Conservation (phyloP, 2,797 vertebrate species). For the Ibycter americanus region DNA sequence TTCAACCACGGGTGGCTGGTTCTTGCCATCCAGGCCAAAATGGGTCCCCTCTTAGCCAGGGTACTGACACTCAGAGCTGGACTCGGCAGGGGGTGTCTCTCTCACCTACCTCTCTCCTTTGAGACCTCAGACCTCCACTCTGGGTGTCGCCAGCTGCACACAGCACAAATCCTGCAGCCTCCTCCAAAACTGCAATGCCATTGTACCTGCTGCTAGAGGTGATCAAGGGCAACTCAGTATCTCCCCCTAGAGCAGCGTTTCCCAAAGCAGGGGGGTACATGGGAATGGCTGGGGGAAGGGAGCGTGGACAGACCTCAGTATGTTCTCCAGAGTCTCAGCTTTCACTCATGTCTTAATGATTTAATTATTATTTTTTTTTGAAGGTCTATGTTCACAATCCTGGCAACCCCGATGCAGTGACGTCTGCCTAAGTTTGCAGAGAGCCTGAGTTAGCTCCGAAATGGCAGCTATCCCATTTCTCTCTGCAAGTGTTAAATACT, state of each 20-base stretch:
- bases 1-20: conserved; percentile 46
- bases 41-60: conserved; percentile 7
- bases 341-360: conserved; percentile 9
- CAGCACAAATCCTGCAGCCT: conserved; percentile 77
- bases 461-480: conserved; percentile 15
- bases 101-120: conserved; percentile 78
- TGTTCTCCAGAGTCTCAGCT: conserved; percentile 56
- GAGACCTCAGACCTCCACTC: conserved; percentile 77
- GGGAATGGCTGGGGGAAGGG: conserved; percentile 61
- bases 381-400: neutral
- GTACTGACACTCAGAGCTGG: conserved; percentile 56
- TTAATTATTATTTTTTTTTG: neutral
- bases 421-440: conserved; percentile 28
- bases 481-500: conserved; percentile 51
- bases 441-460: neutral
- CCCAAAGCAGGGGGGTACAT: conserved; percentile 62
- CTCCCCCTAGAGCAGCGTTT: conserved; percentile 64
- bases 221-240: conserved; percentile 76
- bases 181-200: conserved; percentile 74
- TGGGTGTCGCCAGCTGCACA: conserved; percentile 74
- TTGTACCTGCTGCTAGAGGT: conserved; percentile 76
- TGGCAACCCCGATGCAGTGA: conserved; percentile 15
- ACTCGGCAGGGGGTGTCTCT: conserved; percentile 61
- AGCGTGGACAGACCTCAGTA: conserved; percentile 14
- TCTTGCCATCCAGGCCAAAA: conserved; percentile 66